Conservation (phyloP, 2,888 invertebrate genomes). For the Mesoligia furuncula region DNA sequence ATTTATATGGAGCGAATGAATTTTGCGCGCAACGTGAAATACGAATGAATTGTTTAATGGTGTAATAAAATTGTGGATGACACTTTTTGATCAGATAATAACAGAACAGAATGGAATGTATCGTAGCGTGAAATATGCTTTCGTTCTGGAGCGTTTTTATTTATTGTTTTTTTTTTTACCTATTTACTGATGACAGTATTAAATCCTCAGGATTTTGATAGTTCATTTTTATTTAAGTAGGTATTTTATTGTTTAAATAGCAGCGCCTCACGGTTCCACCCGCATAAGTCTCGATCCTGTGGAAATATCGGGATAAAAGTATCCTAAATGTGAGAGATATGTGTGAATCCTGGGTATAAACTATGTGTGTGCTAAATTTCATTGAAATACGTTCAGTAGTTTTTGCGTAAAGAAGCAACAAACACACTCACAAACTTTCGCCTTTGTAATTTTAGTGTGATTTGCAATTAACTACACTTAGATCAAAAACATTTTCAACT, state of each 20-base stretch:
- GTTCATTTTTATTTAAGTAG: neutral
- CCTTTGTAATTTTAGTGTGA: too few relatives aligned
- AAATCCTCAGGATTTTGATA: neutral
- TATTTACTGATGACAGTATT: neutral
- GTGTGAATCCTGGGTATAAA: too few relatives aligned
- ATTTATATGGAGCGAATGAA: conserved; percentile 52
- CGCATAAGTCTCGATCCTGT: too few relatives aligned
- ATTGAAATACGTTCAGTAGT: neutral
- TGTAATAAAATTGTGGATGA: conserved; percentile 56
- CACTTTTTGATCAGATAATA: conserved; percentile 46
- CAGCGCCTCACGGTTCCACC: too few relatives aligned
- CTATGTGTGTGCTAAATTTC: too few relatives aligned
- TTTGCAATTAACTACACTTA: neutral
- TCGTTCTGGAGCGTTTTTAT: neutral
- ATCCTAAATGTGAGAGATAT: too few relatives aligned
- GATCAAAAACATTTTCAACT: neutral
- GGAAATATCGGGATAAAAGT: too few relatives aligned
- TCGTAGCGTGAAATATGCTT: conserved; percentile 15
- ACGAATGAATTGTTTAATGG: conserved; percentile 52
- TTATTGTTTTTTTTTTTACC: neutral
- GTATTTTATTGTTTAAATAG: neutral
- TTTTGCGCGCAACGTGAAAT: conserved; percentile 56
- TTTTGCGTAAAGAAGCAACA: too few relatives aligned
- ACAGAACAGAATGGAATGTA: conserved; percentile 19
- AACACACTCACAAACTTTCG: too few relatives aligned